Evolutionary conservation across 2,888 invertebrate genomes (phyloP).

Genomic region (Eudasyphora cyanicolor): DNA sequence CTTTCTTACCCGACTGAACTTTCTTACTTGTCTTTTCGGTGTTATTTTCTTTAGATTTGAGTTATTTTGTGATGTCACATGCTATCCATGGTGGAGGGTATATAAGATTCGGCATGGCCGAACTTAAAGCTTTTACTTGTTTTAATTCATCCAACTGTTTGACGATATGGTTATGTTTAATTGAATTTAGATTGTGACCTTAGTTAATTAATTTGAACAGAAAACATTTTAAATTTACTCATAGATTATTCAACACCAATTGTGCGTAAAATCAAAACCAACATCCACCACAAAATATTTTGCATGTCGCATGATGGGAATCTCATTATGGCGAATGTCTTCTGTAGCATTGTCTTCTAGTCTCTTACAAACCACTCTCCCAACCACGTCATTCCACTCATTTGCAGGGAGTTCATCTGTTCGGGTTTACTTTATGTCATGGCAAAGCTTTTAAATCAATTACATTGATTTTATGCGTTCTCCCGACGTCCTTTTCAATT

Average conservation of each 20-base stretch:
- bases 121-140: too few species aligned
- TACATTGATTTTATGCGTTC: slow-evolving; percentile 44
- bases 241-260: background rate
- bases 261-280: background rate
- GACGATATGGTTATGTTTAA: background rate
- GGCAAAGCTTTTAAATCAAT: slow-evolving; percentile 51
- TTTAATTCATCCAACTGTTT: background rate
- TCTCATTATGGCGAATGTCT: background rate
- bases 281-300: background rate
- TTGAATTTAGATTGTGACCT: background rate
- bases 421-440: background rate
- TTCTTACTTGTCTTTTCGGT: too few species aligned
- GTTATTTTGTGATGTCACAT: too few species aligned
- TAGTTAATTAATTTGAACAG: background rate
- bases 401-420: background rate
- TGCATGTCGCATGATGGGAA: background rate
- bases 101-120: too few species aligned
- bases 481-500: background rate
- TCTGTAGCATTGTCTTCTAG: background rate
- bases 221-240: background rate
- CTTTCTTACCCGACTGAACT: too few species aligned
- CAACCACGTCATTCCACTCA: background rate
- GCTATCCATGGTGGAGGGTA: too few species aligned
- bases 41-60: too few species aligned
- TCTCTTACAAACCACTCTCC: background rate